Conservation (phyloP, 2,113 vertebrate genomes). For the Lota lota region DNA sequence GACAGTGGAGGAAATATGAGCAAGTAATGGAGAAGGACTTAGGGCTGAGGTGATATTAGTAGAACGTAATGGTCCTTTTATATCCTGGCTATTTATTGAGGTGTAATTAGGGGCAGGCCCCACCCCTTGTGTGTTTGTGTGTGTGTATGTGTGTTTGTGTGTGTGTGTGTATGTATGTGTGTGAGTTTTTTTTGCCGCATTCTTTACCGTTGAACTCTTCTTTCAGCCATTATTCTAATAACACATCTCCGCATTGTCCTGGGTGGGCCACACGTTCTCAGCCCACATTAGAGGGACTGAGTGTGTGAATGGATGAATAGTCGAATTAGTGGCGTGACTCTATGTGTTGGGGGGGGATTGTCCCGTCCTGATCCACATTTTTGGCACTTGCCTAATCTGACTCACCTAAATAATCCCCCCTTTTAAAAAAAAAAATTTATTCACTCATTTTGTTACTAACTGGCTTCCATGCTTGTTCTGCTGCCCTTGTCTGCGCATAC, state of each 20-base stretch:
- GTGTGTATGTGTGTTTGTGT: constrained; percentile 2
- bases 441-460: neutral
- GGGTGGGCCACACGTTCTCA: too few species aligned
- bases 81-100: constrained; percentile 40
- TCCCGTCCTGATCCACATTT: neutral
- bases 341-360: neutral
- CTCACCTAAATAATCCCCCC: neutral
- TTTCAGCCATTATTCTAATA: too few species aligned
- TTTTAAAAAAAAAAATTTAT: too few species aligned
- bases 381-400: constrained; percentile 12
- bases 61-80: constrained; percentile 29
- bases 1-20: constrained; percentile 19
- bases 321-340: constrained; percentile 45
- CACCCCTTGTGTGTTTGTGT: neutral
- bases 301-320: constrained; percentile 43
- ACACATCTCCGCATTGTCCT: too few species aligned
- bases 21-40: neutral
- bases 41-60: constrained; percentile 26
- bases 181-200: neutral
- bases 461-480: neutral
- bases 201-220: neutral
- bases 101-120: constrained; percentile 21
- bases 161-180: constrained; percentile 12
- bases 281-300: too few species aligned
- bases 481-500: neutral